Evolutionary conservation across 2,797 vertebrate genomes (phyloP).

Genomic region (Diplodus puntazzo): DNA sequence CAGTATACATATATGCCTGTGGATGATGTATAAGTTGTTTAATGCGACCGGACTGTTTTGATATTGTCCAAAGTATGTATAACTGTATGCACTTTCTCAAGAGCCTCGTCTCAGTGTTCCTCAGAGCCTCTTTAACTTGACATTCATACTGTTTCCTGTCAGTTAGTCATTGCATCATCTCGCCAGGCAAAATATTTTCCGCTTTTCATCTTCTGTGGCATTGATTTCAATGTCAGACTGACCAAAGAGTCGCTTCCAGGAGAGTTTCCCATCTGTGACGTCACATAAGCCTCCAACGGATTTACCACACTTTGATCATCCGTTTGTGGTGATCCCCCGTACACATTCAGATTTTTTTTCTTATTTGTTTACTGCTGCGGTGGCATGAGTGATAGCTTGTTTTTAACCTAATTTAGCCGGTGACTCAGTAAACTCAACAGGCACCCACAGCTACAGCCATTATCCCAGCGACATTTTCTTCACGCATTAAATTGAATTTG

Average conservation of each 20-base stretch:
- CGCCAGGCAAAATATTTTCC: conserved; percentile 19
- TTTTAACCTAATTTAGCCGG: conserved; percentile 50
- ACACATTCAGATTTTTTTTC: conserved; percentile 6
- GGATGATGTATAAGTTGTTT: too few relatives aligned
- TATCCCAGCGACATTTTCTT: conserved; percentile 42
- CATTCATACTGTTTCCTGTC: conserved; percentile 14
- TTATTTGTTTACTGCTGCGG: conserved; percentile 34
- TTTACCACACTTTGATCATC: conserved; percentile 45
- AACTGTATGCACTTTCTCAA: too few relatives aligned
- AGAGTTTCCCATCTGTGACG: conserved; percentile 26
- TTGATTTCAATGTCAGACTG: conserved; percentile 41
- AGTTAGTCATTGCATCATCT: conserved; percentile 29
- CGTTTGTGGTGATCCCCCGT: conserved; percentile 26
- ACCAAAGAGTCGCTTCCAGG: conserved; percentile 3
- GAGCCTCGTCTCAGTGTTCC: too few relatives aligned
- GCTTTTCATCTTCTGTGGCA: conserved; percentile 44
- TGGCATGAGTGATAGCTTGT: conserved; percentile 18
- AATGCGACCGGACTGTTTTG: too few relatives aligned
- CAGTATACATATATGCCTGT: too few relatives aligned
- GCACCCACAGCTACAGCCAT: conserved; percentile 47
- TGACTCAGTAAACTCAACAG: conserved; percentile 65
- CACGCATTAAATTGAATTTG: conserved; percentile 18
- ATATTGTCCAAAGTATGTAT: too few relatives aligned
- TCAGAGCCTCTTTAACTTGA: conserved; percentile 1
- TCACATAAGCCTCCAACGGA: conserved; percentile 26